A percentile compares a stretch with the other conserved stretches of the same genome.
These are phyloP conservation scores for Lepus oiostolus DNA, from an alignment of 2,797 vertebrate species.

Conservation along the genomic window DNA sequence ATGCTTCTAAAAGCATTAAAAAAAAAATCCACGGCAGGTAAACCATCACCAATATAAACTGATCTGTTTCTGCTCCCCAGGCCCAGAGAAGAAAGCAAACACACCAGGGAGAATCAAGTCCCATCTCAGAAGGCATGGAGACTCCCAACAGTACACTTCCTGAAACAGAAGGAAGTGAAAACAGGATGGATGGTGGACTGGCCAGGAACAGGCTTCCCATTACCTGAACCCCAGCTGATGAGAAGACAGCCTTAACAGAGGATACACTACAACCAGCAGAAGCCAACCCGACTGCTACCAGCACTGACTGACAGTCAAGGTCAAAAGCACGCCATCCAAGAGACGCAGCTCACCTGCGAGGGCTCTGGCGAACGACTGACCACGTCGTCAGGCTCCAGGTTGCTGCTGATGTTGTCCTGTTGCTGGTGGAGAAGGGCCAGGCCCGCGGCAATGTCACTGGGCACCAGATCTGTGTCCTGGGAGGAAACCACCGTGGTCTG, in stretches of 20 bases:
- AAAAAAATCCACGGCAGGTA: background rate
- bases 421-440: slow-evolving; percentile 97
- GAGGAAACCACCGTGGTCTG: background rate
- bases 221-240: background rate
- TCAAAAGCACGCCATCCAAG: too few species aligned
- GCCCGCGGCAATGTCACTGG: slow-evolving; percentile 97
- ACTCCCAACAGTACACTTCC: background rate
- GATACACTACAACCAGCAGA: background rate
- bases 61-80: background rate
- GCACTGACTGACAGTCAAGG: too few species aligned
- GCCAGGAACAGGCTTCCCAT: background rate
- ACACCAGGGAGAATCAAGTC: background rate
- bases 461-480: slow-evolving; percentile 98
- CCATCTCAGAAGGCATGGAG: background rate
- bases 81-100: background rate
- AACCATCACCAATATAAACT: background rate
- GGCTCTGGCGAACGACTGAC: slow-evolving; percentile 90
- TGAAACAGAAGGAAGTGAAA: background rate
- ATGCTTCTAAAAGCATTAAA: too few species aligned
- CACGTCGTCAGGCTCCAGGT: slow-evolving; percentile 90
- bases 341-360: slow-evolving; percentile 88
- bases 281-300: background rate
- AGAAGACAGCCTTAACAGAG: background rate
- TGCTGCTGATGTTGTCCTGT: slow-evolving; percentile 93
- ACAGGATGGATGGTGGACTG: too few species aligned